Base-by-base conservation (phyloP, 2,113 vertebrate genomes). In the Dipodomys spectabilis region DNA sequence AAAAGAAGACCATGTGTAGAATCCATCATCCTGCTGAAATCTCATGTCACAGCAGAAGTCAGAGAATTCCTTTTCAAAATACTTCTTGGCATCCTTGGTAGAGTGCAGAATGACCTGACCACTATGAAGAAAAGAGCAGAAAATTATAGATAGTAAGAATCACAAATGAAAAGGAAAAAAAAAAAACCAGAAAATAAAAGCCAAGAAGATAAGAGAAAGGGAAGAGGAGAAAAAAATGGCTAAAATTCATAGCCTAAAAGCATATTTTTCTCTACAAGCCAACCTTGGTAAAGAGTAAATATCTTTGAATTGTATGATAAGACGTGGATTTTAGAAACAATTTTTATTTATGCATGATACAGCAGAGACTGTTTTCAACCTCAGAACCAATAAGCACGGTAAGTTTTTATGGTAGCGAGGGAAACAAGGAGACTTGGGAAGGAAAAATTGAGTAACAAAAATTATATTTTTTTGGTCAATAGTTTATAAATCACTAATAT, bases 241-340 rank as follows among this genome's bases (percentile, higher is more conserved):
- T 86, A 82, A 91, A 85, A 89, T 86, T 39, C 89, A 92, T 64
- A 90, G 65, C 39, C 4, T 44, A 92, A 73, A 32, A 73, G 57
- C 27, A 78, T 10, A 57, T 8, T 25, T 57, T 73, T 88, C 65
- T 23, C 30, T 45, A 87, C 68, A 49, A 25, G 16, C 73, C 85
- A 60, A 86, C 13, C 35, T 88, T 88, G 30, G 84, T 88, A 60
- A 88, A 91, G 39, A 88, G 69, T 64, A 94, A 94, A 74, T 49
- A 84, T 13, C 68, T 88, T 74, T 74, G 39, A 88, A 7, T 45
- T 92, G 25, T 27, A 13, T 68, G 75, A 49, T 7, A 92, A 44
- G 12, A 62, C 72, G 81, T 85, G 64, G 57, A 77, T 32, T 72
- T 88, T 81, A 80, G 45, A 72, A 88, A 9, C 62, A 84, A 20